A percentile compares a stretch with the other conserved stretches of the same genome.
These are phyloP conservation scores for Neoarius graeffei DNA, from an alignment of 2,113 vertebrate species.

Conservation along the genomic window DNA sequence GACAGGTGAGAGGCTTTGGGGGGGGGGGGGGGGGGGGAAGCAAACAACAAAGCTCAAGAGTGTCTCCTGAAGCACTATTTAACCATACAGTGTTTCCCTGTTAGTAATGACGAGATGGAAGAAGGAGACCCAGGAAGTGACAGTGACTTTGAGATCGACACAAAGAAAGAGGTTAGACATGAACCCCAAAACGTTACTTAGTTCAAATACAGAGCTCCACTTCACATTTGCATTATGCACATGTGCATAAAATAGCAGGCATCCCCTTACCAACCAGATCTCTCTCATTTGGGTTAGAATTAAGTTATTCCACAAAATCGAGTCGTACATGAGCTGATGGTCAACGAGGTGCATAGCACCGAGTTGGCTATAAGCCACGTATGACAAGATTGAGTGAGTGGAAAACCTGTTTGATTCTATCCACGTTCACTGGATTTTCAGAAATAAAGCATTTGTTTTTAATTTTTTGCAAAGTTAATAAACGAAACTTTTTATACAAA, in stretches of 20 bases:
- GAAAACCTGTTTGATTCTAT: too few species aligned
- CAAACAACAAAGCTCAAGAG: not conserved
- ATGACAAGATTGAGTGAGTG: too few species aligned
- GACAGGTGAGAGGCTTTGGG: constrained; percentile 74
- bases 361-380: too few species aligned
- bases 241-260: not conserved
- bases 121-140: constrained; percentile 81
- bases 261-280: not conserved
- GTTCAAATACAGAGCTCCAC: too few species aligned
- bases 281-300: too few species aligned
- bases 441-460: too few species aligned
- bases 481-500: too few species aligned
- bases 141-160: constrained; percentile 81
- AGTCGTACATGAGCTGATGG: too few species aligned
- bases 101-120: constrained; percentile 81
- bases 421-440: too few species aligned
- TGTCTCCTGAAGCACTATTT: not conserved
- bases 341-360: too few species aligned
- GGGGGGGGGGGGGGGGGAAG: not conserved
- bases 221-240: not conserved
- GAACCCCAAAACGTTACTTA: not conserved
- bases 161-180: constrained; percentile 82
- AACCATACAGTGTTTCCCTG: not conserved
- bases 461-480: too few species aligned
- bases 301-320: too few species aligned